A percentile compares a stretch with the other conserved stretches of the same genome.
These are phyloP conservation scores for Oxyruncus cristatus DNA, from an alignment of 2,113 vertebrate genomes.

Conservation along the genomic window DNA sequence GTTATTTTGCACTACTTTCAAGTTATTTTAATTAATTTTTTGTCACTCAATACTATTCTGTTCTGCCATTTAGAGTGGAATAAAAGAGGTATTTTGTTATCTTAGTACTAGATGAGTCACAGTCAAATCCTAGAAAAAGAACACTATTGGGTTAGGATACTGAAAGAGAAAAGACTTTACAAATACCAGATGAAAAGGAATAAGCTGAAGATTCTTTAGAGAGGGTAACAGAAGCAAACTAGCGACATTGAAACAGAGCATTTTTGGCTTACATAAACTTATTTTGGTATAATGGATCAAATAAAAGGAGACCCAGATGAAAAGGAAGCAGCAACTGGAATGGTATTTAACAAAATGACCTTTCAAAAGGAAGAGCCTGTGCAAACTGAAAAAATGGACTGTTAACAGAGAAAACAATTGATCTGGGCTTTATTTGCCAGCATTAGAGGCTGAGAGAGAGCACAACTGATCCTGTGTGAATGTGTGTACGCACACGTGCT, in stretches of 20 bases:
- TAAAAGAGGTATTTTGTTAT: background rate
- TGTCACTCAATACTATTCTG: background rate
- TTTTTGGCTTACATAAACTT: background rate
- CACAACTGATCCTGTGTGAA: background rate
- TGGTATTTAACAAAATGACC: background rate
- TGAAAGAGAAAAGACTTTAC: background rate
- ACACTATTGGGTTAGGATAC: background rate
- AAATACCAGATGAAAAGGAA: background rate
- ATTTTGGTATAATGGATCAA: background rate
- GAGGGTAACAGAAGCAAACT: background rate
- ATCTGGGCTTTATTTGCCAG: background rate
- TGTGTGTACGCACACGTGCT: too few relatives aligned
- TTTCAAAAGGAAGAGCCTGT: background rate
- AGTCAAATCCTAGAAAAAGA: background rate
- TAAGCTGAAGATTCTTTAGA: background rate
- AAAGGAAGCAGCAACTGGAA: background rate
- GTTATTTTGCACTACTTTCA: background rate
- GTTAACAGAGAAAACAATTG: background rate
- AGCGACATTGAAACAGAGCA: background rate
- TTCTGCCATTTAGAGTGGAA: background rate
- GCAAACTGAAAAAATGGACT: background rate
- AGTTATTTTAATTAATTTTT: background rate
- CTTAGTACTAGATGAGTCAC: background rate
- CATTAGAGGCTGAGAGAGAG: background rate
- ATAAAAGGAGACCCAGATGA: background rate